Evolutionary conservation across 2,888 invertebrate species (phyloP).

Genomic region (Ectemnius cavifrons): DNA sequence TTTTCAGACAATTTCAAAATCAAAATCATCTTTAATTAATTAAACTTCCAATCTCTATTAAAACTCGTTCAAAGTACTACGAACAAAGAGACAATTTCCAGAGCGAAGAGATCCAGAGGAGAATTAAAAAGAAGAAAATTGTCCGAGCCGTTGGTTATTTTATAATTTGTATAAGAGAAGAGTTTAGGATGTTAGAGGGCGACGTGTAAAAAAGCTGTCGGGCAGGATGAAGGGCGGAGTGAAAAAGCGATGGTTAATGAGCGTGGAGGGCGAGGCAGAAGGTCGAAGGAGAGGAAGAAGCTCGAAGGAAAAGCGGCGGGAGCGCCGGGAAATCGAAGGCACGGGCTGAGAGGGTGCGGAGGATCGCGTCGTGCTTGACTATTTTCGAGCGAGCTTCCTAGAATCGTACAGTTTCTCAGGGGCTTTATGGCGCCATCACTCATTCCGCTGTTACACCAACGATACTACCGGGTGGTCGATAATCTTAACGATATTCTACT

Average conservation of each 20-base stretch:
- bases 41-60: too few relatives aligned
- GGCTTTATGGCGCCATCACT: conserved; percentile 62
- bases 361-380: conserved; percentile 58
- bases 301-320: conserved; percentile 23
- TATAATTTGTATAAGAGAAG: too few relatives aligned
- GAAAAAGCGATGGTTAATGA: neutral
- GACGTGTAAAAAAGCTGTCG: too few relatives aligned
- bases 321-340: conserved; percentile 36
- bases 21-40: too few relatives aligned
- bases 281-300: conserved; percentile 7
- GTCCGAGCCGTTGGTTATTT: too few relatives aligned
- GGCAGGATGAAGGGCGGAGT: neutral
- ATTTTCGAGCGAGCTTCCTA: conserved; percentile 64
- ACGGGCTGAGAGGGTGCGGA: conserved; percentile 55
- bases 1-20: too few relatives aligned
- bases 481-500: conserved; percentile 24
- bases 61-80: too few relatives aligned
- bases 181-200: too few relatives aligned
- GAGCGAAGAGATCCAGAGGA: too few relatives aligned
- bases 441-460: conserved; percentile 53
- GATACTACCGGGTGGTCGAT: conserved; percentile 46
- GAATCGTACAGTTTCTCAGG: conserved; percentile 61
- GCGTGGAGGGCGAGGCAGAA: too few relatives aligned
- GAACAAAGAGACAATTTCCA: too few relatives aligned
- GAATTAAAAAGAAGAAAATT: too few relatives aligned